These are phyloP conservation scores for Stenchaetothrips biformis DNA, from an alignment of 2,888 invertebrate species.

Conservation along the genomic window DNA sequence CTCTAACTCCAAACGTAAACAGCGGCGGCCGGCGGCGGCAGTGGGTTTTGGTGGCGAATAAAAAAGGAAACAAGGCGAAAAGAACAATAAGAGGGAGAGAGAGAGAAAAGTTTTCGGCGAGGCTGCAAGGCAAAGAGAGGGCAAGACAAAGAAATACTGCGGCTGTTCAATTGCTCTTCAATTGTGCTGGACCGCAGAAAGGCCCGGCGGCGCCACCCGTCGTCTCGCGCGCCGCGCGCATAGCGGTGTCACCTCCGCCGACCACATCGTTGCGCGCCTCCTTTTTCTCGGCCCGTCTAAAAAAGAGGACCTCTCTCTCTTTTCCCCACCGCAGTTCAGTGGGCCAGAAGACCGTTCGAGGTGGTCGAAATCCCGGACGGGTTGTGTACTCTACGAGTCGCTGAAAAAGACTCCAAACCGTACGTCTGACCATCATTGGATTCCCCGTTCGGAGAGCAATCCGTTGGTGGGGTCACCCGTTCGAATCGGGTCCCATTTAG, in stretches of 20 bases:
- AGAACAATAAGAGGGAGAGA: conserved; percentile 1
- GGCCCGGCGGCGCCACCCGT: neutral
- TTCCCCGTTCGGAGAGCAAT: too few species aligned
- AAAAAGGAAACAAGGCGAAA: conserved; percentile 11
- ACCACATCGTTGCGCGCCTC: neutral
- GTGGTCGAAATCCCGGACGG: too few species aligned
- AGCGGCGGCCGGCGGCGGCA: neutral
- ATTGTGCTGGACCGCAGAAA: conserved; percentile 20
- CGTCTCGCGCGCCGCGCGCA: neutral
- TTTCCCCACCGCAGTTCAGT: too few species aligned
- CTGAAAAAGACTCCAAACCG: too few species aligned
- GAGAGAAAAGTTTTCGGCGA: neutral
- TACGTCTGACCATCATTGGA: too few species aligned
- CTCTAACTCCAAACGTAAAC: conserved; percentile 23
- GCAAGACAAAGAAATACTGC: conserved; percentile 14
- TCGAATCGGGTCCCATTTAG: too few species aligned
- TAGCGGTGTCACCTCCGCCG: neutral
- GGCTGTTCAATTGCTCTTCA: conserved; percentile 23
- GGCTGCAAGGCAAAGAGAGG: neutral
- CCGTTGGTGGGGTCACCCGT: too few species aligned
- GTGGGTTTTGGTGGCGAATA: neutral
- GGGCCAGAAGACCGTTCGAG: too few species aligned
- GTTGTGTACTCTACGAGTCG: too few species aligned
- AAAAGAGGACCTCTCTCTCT: too few species aligned
- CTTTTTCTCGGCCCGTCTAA: too few species aligned